Evolutionary conservation across 2,888 invertebrate genomes (phyloP), one percentile per base, ranked within the genome.

Genomic region (Tenthredo amoena): DNA sequence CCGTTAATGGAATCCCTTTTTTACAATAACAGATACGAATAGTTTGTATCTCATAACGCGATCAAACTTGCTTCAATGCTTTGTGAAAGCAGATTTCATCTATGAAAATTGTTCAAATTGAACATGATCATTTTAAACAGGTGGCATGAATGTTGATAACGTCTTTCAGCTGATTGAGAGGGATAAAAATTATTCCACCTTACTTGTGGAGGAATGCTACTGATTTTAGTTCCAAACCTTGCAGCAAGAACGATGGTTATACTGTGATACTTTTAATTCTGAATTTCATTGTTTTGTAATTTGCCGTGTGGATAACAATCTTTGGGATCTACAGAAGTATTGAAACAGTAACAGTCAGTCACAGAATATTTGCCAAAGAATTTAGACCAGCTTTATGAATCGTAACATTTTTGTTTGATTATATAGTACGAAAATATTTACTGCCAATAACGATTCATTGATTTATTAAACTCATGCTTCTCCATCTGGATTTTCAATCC

Each of bases 1-100:
- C 26, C 86, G 87, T 26, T 15, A 43, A 65, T 43, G 43, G 21
- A 82, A 47, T 76, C 65, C 65, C 7, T 43, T 82, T 82, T 62
- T 65, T 43, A 82, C 31, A 43, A 82, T 43, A 55, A 26, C 34
- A 18, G 15, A 79, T 37, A 34, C 15, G n/a, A 76, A 76, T 76
- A 26, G 26, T 76, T 76, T 9, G 43, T 26, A 37, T 43, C 18
- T 31, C 7, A 77, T 40, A 77, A 34, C n/a, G 77, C n/a, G 18
- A 77, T 34, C n/a, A 31, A 77, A 77, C 31, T 55, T 55, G 34
- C 18, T 31, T 74, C 9, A 77, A 77, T 77, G n/a, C 34, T 34
- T 31, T 55, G n/a, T 34, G 31, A 55, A 26, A 21, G 34, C 55
- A 81, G 37, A 81, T 81, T 37, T 31, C 21, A 81, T 40, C 2